Base-by-base conservation (phyloP, 2,113 vertebrate species). In the Leptobrachium leishanense region DNA sequence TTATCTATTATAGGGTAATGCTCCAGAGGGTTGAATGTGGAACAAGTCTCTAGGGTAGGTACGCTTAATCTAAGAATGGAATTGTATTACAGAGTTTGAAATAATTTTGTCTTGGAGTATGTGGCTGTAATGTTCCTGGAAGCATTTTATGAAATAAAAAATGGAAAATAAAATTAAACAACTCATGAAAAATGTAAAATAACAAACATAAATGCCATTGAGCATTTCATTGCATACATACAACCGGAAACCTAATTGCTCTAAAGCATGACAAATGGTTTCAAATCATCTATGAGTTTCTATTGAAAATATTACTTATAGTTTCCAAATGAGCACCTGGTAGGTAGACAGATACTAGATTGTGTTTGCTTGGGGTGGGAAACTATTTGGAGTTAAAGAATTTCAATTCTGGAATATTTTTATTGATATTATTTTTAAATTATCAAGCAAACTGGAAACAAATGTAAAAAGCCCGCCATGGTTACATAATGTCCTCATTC, bases 401-500 rank as follows among this genome's bases (percentile, higher is more conserved):
- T 72, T 44, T 73, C 20, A 31, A 31, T 31, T 31, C 20, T 31
- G 20, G 20, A 31, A 1, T 31, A 43, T 50, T 50, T 50, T 50
- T 50, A 5, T 31, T 31, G 20, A 31, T 31, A 31, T 50, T 8
- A 50, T 75, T 2, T 57, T 73, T 66, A 78, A 79, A 79, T 67
- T 44, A 67, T 72, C 66, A 73, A 44, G 46, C 62, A 73, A 54
- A 44, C 69, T 72, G 31, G 13, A 55, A 31, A 31, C 20, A 31
- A 31, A 31, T 31, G 20, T 31, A 31, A 31, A 66, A 66, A 73
- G 46, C n/a, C 59, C 68, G 50, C 70, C 11, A 15, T 57, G 46
- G 50, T 68, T 74, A 68, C 77, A 68, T 74, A 80, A 80, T 74
- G 77, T 74, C 73, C 53, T 63, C 64, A 80, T 80, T 59, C 74